These are phyloP conservation scores for Aporophyla lueneburgensis DNA, from an alignment of 2,888 invertebrate genomes.

Conservation along the genomic window DNA sequence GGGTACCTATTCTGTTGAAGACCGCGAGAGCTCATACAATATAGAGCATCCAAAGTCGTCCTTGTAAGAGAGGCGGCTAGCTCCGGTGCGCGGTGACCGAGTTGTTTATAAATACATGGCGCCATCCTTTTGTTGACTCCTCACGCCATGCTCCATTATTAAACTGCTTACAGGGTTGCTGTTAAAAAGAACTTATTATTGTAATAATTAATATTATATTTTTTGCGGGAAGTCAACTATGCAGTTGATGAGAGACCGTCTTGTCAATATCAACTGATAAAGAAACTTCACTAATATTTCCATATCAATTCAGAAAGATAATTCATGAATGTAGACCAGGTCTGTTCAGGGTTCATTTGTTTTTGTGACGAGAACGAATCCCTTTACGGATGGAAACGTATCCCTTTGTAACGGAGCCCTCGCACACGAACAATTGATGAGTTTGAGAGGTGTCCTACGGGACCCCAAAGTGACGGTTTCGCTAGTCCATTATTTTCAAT, in stretches of 20 bases:
- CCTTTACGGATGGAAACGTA: conserved; percentile 17
- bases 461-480: conserved; percentile 46
- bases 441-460: conserved; percentile 54
- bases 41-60: not conserved
- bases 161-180: conserved; percentile 37
- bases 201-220: not conserved
- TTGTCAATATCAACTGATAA: not conserved
- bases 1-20: not conserved
- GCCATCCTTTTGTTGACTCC: conserved; percentile 28
- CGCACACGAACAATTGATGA: conserved; percentile 52
- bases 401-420: conserved; percentile 25
- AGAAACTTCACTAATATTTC: not conserved
- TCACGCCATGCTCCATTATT: conserved; percentile 54
- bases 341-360: conserved; percentile 36
- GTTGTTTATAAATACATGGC: conserved; percentile 42
- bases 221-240: too few relatives aligned
- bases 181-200: not conserved
- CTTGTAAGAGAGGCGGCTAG: not conserved
- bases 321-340: not conserved
- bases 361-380: conserved; percentile 38
- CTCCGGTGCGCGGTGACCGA: conserved; percentile 32
- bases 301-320: not conserved
- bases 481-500: conserved; percentile 45
- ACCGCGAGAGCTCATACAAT: conserved; percentile 19
- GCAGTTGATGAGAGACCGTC: not conserved